Base-by-base conservation (phyloP, 1,140 invertebrate genomes). In the Drosophila nasuta region DNA sequence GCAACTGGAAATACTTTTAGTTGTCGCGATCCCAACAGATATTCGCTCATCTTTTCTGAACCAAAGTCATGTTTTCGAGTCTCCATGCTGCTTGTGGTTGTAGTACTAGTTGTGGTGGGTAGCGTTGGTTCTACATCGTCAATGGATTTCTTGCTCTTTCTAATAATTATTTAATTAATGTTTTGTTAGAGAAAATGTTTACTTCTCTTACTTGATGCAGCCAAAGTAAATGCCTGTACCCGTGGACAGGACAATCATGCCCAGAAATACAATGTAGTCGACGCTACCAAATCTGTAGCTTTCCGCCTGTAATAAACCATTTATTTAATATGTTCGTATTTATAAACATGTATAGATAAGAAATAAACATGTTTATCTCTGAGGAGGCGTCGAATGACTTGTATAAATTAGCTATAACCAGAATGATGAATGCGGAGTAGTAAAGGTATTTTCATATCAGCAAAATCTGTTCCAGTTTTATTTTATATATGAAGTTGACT, bases 1-100 rank as follows among this genome's bases (percentile, higher is more conserved):
- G 96, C 95, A 20, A 97, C 96, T 0, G 96, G 96, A 82, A 97
- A 96, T 7, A 96, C 94, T 60, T 95, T 94, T 93, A 97, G 94
- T 62, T 95, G 94, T 74, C 94, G 94, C 64, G 95, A 95, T 25
- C 96, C 96, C 41, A 96, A 94, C 65, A 97, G 93, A 92, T 97
- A 97, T 81, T 96, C 96, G 68, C 94, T 93, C 70, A 95, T 90
- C 64, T 91, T 92, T 71, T 82, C 77, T 46, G 92, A 93, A 52
- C 92, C 92, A 58, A 93, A 93, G 70, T 93, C 88, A 69, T 89
- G 65, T 46, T 68, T 79, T 1, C 74, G 73, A n/a, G 56, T 63
- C 41, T 57, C 63, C 10, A 76, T 43, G 70, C 51, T 59, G 28
- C 60, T 11, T 8, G 11, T 51, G 17, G 38, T 67, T 25, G 17